Percentiles rank a stretch among this genome's conserved stretches.
Evolutionary conservation across 2,888 invertebrate genomes (phyloP).

Genomic region (Aleiodes alternator): DNA sequence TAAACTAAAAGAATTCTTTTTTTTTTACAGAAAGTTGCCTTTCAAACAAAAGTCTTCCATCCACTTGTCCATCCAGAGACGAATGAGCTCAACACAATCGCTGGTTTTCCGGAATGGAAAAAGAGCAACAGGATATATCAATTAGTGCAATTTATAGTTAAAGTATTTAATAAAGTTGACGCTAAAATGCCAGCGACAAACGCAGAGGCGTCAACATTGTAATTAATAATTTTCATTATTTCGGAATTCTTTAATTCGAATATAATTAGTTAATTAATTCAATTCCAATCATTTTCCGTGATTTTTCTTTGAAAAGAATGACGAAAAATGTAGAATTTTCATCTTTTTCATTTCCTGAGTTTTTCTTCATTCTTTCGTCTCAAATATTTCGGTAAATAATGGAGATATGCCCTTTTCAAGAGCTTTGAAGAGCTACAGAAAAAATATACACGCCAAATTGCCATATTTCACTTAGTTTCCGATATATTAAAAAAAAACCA

Average conservation of each 20-base stretch:
- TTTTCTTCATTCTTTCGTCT: too few relatives aligned
- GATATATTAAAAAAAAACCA: too few relatives aligned
- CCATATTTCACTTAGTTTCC: too few relatives aligned
- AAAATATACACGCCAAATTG: too few relatives aligned
- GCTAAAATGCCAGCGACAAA: slow-evolving; percentile 82
- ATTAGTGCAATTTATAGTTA: slow-evolving; percentile 88
- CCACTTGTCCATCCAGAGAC: slow-evolving; percentile 88
- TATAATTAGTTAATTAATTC: neutral
- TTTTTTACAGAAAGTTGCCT: slow-evolving; percentile 84
- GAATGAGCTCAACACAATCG: slow-evolving; percentile 85
- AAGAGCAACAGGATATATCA: slow-evolving; percentile 87
- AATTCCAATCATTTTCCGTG: too few relatives aligned
- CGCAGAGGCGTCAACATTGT: slow-evolving; percentile 83
- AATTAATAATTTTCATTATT: slow-evolving; percentile 67
- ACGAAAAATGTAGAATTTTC: too few relatives aligned
- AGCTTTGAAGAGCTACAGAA: too few relatives aligned
- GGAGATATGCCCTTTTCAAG: too few relatives aligned
- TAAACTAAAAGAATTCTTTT: too few relatives aligned
- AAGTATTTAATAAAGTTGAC: slow-evolving; percentile 89
- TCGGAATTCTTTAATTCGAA: neutral
- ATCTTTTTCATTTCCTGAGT: too few relatives aligned
- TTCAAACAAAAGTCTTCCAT: slow-evolving; percentile 91
- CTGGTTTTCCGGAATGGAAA: slow-evolving; percentile 92
- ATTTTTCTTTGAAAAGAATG: too few relatives aligned
- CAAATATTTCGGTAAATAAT: too few relatives aligned